These are phyloP conservation scores for Sminthurides aquaticus DNA, from an alignment of 2,888 invertebrate species.

Conservation along the genomic window DNA sequence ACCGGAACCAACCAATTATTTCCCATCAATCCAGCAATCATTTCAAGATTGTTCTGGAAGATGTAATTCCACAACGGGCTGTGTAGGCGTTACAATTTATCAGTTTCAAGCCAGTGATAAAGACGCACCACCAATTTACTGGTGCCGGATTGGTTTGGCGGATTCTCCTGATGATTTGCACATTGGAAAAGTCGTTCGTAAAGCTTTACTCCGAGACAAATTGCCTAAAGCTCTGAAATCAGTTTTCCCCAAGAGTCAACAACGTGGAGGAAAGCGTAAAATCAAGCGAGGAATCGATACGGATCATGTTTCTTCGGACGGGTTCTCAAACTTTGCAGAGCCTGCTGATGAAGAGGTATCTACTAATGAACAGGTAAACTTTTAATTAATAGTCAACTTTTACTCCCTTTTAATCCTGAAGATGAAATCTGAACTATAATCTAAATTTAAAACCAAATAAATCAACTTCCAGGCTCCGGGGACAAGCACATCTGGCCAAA, in stretches of 20 bases:
- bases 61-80: not conserved
- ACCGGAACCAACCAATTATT: not conserved
- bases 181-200: not conserved
- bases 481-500: no score
- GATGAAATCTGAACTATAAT: no score
- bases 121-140: constrained; percentile 4
- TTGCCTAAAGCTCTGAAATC: constrained; percentile 7
- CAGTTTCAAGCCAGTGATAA: not conserved
- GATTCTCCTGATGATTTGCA: not conserved
- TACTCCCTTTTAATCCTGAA: no score
- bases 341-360: not conserved
- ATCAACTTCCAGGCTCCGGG: no score
- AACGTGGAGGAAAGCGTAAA: not conserved
- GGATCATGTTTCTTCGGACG: not conserved
- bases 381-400: no score
- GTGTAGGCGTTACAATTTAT: constrained; percentile 9
- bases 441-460: no score
- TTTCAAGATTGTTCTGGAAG: not conserved
- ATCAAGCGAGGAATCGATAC: not conserved
- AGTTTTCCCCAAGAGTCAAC: not conserved
- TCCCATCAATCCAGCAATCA: not conserved
- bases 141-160: constrained; percentile 4
- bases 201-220: constrained; percentile 2
- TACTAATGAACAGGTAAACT: no score
- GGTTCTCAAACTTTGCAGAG: not conserved